Conservation (phyloP, 2,888 invertebrate species). For the Tinea pellionella region DNA sequence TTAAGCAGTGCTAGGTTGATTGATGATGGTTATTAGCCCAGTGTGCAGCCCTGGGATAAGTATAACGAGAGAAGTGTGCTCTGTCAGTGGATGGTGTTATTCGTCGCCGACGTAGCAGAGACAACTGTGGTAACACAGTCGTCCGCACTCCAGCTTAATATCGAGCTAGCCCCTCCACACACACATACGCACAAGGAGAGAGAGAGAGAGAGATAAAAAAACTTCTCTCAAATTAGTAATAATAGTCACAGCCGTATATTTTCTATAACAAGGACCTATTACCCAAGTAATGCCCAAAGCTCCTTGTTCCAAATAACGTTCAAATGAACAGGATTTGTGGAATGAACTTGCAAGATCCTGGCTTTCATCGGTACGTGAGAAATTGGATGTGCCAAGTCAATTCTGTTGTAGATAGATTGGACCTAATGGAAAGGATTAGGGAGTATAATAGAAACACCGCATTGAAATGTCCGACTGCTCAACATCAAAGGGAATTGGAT, state of each 20-base stretch:
- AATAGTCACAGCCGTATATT: neutral
- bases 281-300: neutral
- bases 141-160: too few species aligned
- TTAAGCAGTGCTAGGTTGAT: too few species aligned
- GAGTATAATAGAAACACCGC: slow-evolving; percentile 10
- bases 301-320: slow-evolving; percentile 10
- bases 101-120: too few species aligned
- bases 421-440: slow-evolving; percentile 11
- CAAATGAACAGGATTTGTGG: slow-evolving; percentile 11
- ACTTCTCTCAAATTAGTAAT: neutral
- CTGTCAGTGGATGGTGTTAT: too few species aligned
- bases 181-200: too few species aligned
- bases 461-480: slow-evolving; percentile 25
- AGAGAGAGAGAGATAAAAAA: too few species aligned
- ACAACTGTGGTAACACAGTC: too few species aligned
- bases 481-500: slow-evolving; percentile 29
- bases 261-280: neutral
- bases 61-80: too few species aligned
- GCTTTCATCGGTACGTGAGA: slow-evolving; percentile 11
- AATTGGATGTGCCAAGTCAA: slow-evolving; percentile 13
- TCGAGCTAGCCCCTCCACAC: too few species aligned
- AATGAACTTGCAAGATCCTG: slow-evolving; percentile 9
- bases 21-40: too few species aligned
- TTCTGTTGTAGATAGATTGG: slow-evolving; percentile 10
- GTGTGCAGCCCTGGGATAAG: too few species aligned